Evolutionary conservation across 2,797 vertebrate species (phyloP).

Genomic region (Pagetopsis macropterus): DNA sequence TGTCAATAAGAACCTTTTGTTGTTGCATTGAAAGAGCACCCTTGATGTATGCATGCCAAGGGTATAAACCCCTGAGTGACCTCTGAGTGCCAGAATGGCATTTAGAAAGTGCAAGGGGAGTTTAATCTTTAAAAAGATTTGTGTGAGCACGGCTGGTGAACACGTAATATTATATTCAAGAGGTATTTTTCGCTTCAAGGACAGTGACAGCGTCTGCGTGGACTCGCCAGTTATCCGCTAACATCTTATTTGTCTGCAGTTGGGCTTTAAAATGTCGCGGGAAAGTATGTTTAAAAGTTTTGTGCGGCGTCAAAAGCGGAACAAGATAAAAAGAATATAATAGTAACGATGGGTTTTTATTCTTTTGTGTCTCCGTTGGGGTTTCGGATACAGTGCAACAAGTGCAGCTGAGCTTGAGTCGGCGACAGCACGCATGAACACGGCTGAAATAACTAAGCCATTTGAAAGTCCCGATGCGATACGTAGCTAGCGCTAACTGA

Average conservation of each 20-base stretch:
- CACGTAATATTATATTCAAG: slow-evolving; percentile 26
- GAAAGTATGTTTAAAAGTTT: neutral
- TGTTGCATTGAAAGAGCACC: slow-evolving; percentile 64
- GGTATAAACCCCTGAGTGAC: slow-evolving; percentile 70
- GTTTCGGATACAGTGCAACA: slow-evolving; percentile 60
- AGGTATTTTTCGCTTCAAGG: slow-evolving; percentile 35
- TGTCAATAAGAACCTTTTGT: slow-evolving; percentile 73
- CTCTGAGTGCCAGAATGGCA: slow-evolving; percentile 58
- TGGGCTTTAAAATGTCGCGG: neutral
- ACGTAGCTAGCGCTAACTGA: neutral
- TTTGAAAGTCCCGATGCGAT: slow-evolving; percentile 1
- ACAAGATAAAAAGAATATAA: fast-evolving
- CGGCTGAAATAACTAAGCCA: slow-evolving; percentile 18
- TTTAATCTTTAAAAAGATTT: slow-evolving; percentile 58
- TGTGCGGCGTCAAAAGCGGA: fast-evolving
- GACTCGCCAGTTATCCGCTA: slow-evolving; percentile 1
- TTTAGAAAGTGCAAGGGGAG: slow-evolving; percentile 44
- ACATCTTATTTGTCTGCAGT: neutral
- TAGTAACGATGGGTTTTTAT: fast-evolving
- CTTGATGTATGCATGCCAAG: slow-evolving; percentile 77
- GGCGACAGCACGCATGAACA: slow-evolving; percentile 49
- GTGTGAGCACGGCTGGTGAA: neutral
- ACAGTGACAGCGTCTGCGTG: slow-evolving; percentile 34
- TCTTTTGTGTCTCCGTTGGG: slow-evolving; percentile 4
- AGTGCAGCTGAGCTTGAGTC: slow-evolving; percentile 74